These are phyloP conservation scores for Thalassophryne amazonica DNA, from an alignment of 2,797 vertebrate species.

Conservation along the genomic window DNA sequence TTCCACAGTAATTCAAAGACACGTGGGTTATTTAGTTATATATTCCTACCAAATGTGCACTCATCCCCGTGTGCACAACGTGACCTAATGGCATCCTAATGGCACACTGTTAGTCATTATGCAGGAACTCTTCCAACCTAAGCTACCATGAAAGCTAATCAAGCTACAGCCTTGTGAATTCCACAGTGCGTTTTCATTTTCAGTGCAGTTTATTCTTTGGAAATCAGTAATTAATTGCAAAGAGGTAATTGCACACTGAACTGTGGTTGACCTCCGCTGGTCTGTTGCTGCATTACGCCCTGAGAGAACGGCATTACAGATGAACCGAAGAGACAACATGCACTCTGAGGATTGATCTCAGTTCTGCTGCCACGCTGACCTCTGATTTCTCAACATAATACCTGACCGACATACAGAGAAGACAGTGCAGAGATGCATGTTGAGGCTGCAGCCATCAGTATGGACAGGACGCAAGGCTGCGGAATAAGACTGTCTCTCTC, in stretches of 20 bases:
- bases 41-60: conserved; percentile 43
- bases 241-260: conserved; percentile 65
- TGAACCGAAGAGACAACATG: conserved; percentile 17
- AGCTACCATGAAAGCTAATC: conserved; percentile 65
- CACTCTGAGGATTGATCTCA: conserved; percentile 22
- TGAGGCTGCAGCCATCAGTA: not conserved
- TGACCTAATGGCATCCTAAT: conserved; percentile 65
- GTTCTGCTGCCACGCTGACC: conserved; percentile 16
- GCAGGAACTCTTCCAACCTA: conserved; percentile 48
- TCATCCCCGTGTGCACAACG: conserved; percentile 40
- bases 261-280: conserved; percentile 54
- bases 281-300: conserved; percentile 19
- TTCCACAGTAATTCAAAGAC: conserved; percentile 48
- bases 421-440: not conserved
- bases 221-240: conserved; percentile 61
- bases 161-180: conserved; percentile 52
- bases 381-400: conserved; percentile 34
- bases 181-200: conserved; percentile 42
- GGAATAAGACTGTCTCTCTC: conserved; percentile 9
- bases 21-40: conserved; percentile 49
- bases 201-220: conserved; percentile 50
- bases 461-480: not conserved
- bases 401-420: conserved; percentile 11
- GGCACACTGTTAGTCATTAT: conserved; percentile 55
- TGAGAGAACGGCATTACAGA: conserved; percentile 32